Conservation (phyloP, 2,888 invertebrate species). For the Drosophila kuntzei region DNA sequence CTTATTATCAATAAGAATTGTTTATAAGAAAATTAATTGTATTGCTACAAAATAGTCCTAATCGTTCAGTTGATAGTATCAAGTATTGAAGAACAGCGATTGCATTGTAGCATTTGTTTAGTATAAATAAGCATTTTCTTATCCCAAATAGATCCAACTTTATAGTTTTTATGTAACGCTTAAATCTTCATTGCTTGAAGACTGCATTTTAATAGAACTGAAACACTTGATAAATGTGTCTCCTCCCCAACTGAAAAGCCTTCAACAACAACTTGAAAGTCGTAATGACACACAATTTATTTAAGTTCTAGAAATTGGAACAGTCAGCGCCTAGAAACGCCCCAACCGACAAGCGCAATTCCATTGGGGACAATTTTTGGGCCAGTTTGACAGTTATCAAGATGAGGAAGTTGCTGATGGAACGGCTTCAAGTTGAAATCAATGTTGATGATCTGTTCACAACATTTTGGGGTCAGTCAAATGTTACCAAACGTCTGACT, state of each 20-base stretch:
- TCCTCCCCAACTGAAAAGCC: slow-evolving; percentile 9
- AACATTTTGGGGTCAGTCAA: slow-evolving; percentile 54
- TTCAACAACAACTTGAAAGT: slow-evolving; percentile 53
- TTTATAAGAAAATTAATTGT: no score
- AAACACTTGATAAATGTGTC: slow-evolving; percentile 39
- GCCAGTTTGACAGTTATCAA: slow-evolving; percentile 39
- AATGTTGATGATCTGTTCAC: slow-evolving; percentile 74
- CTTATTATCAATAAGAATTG: no score
- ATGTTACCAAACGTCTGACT: slow-evolving; percentile 58
- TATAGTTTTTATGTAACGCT: not conserved
- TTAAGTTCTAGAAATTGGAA: slow-evolving; percentile 47
- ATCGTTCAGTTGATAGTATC: no score
- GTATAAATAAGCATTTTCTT: not conserved
- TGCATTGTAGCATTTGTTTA: no score
- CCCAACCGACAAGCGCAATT: slow-evolving; percentile 27
- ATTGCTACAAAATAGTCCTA: no score
- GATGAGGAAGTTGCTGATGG: slow-evolving; percentile 62
- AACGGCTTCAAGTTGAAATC: slow-evolving; percentile 67
- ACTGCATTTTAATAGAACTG: slow-evolving; percentile 17
- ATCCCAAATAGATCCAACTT: not conserved
- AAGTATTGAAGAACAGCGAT: no score
- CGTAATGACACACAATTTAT: slow-evolving; percentile 77
- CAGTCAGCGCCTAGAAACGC: slow-evolving; percentile 28
- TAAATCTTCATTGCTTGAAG: slow-evolving; percentile 11
- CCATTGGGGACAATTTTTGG: slow-evolving; percentile 35